Base-by-base conservation (phyloP, 2,113 vertebrate species). In the Athene cunicularia region DNA sequence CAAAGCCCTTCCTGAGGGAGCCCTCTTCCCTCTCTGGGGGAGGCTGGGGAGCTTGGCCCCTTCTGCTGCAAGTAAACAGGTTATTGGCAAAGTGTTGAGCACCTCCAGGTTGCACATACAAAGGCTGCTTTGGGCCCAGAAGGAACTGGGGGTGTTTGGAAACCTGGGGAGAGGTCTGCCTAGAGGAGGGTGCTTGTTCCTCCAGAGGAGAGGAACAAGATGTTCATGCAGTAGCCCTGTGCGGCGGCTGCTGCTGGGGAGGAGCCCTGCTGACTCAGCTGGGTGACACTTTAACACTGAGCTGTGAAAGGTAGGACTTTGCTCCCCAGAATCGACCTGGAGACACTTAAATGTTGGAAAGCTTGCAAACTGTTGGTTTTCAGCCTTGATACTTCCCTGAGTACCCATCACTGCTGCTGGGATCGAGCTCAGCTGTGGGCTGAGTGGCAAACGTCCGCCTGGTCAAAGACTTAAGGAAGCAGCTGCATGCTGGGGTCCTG, bases 161-260 rank as follows among this genome's bases (percentile, higher is more conserved):
- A 56, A 14, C 16, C 4, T 32, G 33, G 14, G 6, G 6, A 11
- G 11, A 23, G 14, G 41, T 66, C 16, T 62, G 12, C 18, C 14
- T 13, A 13, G 52, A 58, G 52, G 32, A 72, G 33, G 16, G 27
- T 26, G 7, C 17, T 27, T 7, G 32, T 80, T 33, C 9, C 79
- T 41, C 14, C 37, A 39, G 18, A 53, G 72, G 60, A 70, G 49
- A 19, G 71, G 52, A 23, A 1, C 21, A 6, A 23, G 35, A 4
- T 27, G 28, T 15, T 11, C 5, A 0, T 10, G 4, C 21, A 23
- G 14, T 19, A 85, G 50, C 45, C 0, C 0, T 23, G 45, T 9
- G 0, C 12, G 32, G 52, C 15, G 50, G 70, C 71, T 32, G 12
- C 73, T 63, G 74, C 55, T 43, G 1, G 0, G 6, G 32, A 30